Evolutionary conservation across 2,888 invertebrate species (phyloP).

Genomic region (Parascotia fuliginaria): DNA sequence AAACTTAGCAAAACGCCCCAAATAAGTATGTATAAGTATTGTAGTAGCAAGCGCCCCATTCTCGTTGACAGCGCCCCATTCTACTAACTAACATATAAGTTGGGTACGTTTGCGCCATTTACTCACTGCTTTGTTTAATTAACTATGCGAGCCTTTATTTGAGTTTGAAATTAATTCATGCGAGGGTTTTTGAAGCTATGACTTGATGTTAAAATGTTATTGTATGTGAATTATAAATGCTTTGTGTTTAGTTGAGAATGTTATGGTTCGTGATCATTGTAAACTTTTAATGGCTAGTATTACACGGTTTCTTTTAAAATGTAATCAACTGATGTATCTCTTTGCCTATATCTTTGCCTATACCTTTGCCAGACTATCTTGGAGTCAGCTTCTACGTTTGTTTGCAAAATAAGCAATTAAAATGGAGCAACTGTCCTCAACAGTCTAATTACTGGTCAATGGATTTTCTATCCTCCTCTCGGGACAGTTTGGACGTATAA

Average conservation of each 20-base stretch:
- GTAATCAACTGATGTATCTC: too few species aligned
- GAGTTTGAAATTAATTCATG: constrained; percentile 40
- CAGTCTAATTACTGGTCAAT: too few species aligned
- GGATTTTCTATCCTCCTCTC: too few species aligned
- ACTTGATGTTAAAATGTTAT: constrained; percentile 16
- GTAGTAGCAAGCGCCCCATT: constrained; percentile 13
- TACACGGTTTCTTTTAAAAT: too few species aligned
- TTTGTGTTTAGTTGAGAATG: background rate
- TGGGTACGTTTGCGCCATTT: constrained; percentile 13
- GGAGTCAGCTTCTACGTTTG: too few species aligned
- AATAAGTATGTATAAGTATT: constrained; percentile 22
- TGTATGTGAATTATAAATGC: constrained; percentile 5
- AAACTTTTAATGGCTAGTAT: background rate
- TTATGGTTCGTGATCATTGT: background rate
- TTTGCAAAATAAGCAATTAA: too few species aligned
- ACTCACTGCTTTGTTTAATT: constrained; percentile 34
- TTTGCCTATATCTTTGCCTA: too few species aligned
- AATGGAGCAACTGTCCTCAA: too few species aligned
- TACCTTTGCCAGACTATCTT: too few species aligned
- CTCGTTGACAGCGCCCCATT: constrained; percentile 8
- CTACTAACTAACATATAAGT: constrained; percentile 23
- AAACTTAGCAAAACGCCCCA: background rate
- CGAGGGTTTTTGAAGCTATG: constrained; percentile 15
- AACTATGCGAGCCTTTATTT: constrained; percentile 40
- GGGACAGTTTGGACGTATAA: too few species aligned